These are phyloP conservation scores for Pseudococcus jackbeardsleyi DNA, from an alignment of 2,888 invertebrate genomes.

Conservation along the genomic window DNA sequence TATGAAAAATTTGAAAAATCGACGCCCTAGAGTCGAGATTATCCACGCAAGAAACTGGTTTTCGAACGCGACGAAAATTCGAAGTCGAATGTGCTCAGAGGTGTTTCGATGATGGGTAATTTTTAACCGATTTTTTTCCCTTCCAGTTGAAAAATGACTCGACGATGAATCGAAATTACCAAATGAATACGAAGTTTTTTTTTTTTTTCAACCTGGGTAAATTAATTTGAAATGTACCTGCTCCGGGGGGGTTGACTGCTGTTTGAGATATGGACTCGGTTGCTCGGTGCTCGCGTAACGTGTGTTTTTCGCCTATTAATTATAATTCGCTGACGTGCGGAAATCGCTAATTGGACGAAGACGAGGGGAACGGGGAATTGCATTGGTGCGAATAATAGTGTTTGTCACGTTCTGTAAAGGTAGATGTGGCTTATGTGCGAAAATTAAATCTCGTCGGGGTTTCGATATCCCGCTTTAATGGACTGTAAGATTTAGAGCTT, in stretches of 20 bases:
- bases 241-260: not conserved
- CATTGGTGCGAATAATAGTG: not conserved
- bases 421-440: constrained; percentile 14
- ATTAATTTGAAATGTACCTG: not conserved
- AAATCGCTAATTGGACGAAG: not conserved
- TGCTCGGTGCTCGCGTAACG: not conserved
- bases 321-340: constrained; percentile 17
- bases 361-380: not conserved
- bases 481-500: not conserved
- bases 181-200: not conserved
- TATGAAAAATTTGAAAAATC: constrained; percentile 37
- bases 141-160: not conserved
- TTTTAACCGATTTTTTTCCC: constrained; percentile 14
- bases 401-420: not conserved
- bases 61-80: not conserved
- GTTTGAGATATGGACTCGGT: constrained; percentile 6
- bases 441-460: not conserved
- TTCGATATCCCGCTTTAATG: not conserved
- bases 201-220: not conserved
- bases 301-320: constrained; percentile 8
- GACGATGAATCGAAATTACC: not conserved
- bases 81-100: not conserved
- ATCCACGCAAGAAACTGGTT: not conserved
- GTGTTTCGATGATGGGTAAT: constrained; percentile 20
- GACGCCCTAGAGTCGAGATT: not conserved